Percentiles rank a stretch among this genome's conserved stretches.
phyloP scores from a whole-genome alignment of 2,888 invertebrate genomes.

The Caenorhabditis wallacei region DNA sequence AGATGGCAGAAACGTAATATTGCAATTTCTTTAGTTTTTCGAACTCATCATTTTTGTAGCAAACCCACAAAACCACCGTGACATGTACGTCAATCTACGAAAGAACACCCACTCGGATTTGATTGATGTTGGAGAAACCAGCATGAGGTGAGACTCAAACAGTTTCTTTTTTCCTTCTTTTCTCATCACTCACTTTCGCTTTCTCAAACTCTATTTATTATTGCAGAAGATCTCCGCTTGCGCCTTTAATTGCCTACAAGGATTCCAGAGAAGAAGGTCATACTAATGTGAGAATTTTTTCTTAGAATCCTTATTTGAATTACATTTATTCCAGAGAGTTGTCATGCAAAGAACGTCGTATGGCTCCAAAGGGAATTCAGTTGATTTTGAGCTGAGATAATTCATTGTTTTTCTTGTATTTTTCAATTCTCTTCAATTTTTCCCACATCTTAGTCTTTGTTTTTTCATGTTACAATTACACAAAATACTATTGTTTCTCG shows the following conservation, averaged over 20 bases:
- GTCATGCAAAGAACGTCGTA: slow-evolving; percentile 52
- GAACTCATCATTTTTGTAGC: slow-evolving; percentile 8
- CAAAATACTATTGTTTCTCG: slow-evolving; percentile 27
- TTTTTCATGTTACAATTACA: background rate
- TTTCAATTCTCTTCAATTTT: background rate
- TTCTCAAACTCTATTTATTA: background rate
- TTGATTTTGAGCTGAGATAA: slow-evolving; percentile 65
- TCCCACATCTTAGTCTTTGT: slow-evolving; percentile 12
- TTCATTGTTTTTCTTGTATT: slow-evolving; percentile 10
- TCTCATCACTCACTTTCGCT: slow-evolving; percentile 54
- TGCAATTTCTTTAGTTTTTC: slow-evolving; percentile 6
- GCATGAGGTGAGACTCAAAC: slow-evolving; percentile 59
- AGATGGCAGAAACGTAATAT: slow-evolving; percentile 49
- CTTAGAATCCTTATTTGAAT: background rate
- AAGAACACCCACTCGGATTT: slow-evolving; percentile 55
- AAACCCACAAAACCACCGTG: slow-evolving; percentile 36
- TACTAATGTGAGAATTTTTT: slow-evolving; percentile 51
- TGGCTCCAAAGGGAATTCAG: slow-evolving; percentile 51
- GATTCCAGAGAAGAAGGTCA: slow-evolving; percentile 67
- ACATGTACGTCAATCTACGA: slow-evolving; percentile 59
- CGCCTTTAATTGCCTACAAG: slow-evolving; percentile 68
- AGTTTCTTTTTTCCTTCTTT: slow-evolving; percentile 11
- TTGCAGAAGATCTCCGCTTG: slow-evolving; percentile 62
- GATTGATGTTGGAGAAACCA: slow-evolving; percentile 62
- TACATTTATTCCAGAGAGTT: slow-evolving; percentile 52